Conservation (phyloP, 2,888 invertebrate species). For the Metallyticus violacea region DNA sequence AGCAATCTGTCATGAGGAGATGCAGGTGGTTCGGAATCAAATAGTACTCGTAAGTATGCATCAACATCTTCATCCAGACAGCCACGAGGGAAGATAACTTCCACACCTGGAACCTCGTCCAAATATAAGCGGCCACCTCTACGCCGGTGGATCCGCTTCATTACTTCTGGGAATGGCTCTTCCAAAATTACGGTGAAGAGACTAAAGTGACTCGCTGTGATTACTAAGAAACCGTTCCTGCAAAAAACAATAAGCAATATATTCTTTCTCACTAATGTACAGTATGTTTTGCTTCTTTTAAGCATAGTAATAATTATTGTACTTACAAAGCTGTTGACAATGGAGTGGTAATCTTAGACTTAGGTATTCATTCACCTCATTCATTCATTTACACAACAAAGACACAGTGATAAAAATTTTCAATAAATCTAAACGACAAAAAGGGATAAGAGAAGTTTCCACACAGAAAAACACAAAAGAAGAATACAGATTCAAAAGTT, state of each 20-base stretch:
- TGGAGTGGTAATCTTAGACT: too few relatives aligned
- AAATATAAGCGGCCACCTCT: constrained; percentile 36
- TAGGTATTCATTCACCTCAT: too few relatives aligned
- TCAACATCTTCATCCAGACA: constrained; percentile 36
- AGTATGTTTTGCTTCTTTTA: too few relatives aligned
- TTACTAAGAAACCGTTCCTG: constrained; percentile 33
- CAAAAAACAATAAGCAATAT: not conserved
- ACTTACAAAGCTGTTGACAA: too few relatives aligned
- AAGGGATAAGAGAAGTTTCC: too few relatives aligned
- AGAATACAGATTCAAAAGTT: too few relatives aligned
- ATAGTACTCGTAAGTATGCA: constrained; percentile 37
- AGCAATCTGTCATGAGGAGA: not conserved
- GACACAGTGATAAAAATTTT: too few relatives aligned
- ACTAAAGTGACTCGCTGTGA: constrained; percentile 37
- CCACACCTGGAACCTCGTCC: constrained; percentile 37
- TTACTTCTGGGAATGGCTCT: constrained; percentile 35
- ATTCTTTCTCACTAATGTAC: too few relatives aligned
- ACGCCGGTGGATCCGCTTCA: constrained; percentile 32
- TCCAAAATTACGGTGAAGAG: constrained; percentile 38
- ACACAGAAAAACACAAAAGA: too few relatives aligned
- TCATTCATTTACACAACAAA: too few relatives aligned
- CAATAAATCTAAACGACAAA: too few relatives aligned
- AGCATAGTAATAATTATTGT: too few relatives aligned
- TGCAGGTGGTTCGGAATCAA: constrained; percentile 35
- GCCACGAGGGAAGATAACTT: constrained; percentile 38